Percentiles rank a stretch among this genome's conserved stretches.
These are phyloP conservation scores for Drosophila trapezifrons DNA, from an alignment of 1,140 invertebrate genomes.

Conservation along the genomic window DNA sequence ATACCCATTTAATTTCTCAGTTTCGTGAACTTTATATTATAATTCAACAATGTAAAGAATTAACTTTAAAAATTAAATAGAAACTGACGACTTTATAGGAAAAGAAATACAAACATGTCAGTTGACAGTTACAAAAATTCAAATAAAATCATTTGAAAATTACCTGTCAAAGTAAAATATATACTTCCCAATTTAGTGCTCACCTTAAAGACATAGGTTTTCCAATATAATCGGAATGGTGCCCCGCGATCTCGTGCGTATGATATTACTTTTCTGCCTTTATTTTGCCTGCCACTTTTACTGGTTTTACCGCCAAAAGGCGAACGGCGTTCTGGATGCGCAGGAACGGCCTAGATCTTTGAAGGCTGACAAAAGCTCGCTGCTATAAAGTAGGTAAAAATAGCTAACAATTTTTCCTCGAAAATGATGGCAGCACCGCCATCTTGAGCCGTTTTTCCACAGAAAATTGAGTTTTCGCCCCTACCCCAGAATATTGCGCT, in stretches of 20 bases:
- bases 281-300: conserved; percentile 40
- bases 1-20: too few species aligned
- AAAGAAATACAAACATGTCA: too few species aligned
- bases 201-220: not conserved
- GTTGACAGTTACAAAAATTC: conserved; percentile 1
- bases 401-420: too few species aligned
- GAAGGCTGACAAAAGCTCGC: not conserved
- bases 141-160: not conserved
- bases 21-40: too few species aligned
- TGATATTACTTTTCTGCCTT: conserved; percentile 31
- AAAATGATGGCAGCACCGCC: too few species aligned
- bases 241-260: conserved; percentile 9
- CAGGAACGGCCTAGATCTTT: not conserved
- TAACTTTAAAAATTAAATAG: too few species aligned
- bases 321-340: not conserved
- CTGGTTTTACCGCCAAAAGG: conserved; percentile 26
- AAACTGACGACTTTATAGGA: too few species aligned
- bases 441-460: too few species aligned
- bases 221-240: conserved; percentile 15
- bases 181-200: not conserved
- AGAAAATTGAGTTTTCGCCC: too few species aligned
- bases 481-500: too few species aligned
- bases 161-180: not conserved
- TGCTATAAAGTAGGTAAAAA: too few species aligned
- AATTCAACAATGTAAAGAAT: too few species aligned